phyloP scores from a whole-genome alignment of 2,113 vertebrate species.

The Theristicus caerulescens region DNA sequence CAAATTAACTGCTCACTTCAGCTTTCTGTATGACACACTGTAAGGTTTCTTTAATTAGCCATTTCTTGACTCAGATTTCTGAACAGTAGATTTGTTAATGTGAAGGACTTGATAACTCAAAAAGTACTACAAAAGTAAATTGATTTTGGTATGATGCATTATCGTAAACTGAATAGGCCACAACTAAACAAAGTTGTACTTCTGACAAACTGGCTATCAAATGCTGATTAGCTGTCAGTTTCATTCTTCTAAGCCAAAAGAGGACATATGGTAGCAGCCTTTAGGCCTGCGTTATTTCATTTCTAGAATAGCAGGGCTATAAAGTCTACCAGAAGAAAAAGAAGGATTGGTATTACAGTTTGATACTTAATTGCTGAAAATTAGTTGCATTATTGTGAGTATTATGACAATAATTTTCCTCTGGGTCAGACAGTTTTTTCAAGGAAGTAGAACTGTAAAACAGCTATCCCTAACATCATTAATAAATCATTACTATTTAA shows the following conservation, averaged over 20 bases:
- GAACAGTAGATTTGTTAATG: neutral
- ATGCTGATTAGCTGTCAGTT: neutral
- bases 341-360: neutral
- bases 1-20: neutral
- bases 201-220: neutral
- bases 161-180: neutral
- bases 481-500: neutral
- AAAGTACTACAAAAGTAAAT: neutral
- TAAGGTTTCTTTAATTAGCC: neutral
- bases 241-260: neutral
- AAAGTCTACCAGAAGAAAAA: neutral
- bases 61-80: neutral
- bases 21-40: neutral
- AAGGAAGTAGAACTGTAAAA: neutral
- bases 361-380: neutral
- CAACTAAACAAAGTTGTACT: neutral
- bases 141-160: neutral
- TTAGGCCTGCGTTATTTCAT: neutral
- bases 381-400: neutral
- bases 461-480: neutral
- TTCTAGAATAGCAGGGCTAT: neutral
- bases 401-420: accelerated
- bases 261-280: neutral
- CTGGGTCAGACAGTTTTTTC: neutral
- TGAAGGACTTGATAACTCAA: neutral